Percentiles rank a stretch among this genome's conserved stretches.
Evolutionary conservation across 2,888 invertebrate species (phyloP).

Genomic region (Trachelus tabidus): DNA sequence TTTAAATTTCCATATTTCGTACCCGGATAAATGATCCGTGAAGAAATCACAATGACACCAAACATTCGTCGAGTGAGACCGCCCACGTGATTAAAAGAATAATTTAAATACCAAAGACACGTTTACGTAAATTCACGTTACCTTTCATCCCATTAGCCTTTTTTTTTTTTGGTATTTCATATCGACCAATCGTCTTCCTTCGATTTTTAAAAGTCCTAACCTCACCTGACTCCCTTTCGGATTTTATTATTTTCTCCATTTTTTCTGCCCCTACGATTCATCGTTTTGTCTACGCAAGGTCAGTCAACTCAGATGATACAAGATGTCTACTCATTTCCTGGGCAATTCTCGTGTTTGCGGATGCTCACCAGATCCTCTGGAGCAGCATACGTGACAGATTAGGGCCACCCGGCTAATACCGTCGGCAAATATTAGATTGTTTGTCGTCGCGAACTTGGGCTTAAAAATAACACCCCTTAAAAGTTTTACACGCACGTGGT

Average conservation of each 20-base stretch:
- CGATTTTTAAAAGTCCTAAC: background rate
- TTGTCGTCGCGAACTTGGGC: slow-evolving; percentile 26
- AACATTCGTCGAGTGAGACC: background rate
- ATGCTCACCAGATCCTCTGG: background rate
- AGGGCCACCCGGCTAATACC: slow-evolving; percentile 43
- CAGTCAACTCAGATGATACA: background rate
- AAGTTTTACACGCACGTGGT: slow-evolving; percentile 34
- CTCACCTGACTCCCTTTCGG: background rate
- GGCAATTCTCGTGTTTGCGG: background rate
- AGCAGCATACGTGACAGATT: slow-evolving; percentile 40
- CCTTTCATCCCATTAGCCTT: no score
- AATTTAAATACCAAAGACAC: background rate
- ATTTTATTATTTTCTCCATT: background rate
- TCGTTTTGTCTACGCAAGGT: background rate
- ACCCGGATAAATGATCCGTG: background rate
- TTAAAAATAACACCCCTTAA: slow-evolving; percentile 48
- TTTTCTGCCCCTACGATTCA: background rate
- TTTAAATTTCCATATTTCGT: background rate
- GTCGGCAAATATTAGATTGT: slow-evolving; percentile 48
- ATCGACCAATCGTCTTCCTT: background rate
- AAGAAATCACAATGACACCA: no score
- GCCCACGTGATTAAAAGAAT: background rate
- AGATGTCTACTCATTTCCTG: background rate
- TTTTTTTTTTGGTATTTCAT: background rate
- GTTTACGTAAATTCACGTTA: background rate